A percentile compares a stretch with the other conserved stretches of the same genome.
Conservation (phyloP, 2,113 vertebrate species). For the Pelecanoides urinatrix region DNA sequence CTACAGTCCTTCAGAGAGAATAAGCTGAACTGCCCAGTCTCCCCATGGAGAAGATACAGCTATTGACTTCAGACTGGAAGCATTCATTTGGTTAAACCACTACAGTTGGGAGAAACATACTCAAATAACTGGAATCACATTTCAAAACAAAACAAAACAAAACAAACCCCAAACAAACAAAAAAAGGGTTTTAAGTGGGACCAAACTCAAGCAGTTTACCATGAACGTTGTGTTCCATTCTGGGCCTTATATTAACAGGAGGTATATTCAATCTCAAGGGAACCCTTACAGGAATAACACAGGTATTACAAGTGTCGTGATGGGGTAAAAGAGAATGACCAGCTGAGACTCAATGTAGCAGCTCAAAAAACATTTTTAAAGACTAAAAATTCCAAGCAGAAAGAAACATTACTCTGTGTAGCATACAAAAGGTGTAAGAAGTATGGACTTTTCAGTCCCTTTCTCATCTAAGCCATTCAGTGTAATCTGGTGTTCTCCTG, state of each 20-base stretch:
- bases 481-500: background rate
- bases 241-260: background rate
- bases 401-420: background rate
- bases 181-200: background rate
- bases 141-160: background rate
- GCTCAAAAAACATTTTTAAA: background rate
- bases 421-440: background rate
- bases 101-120: background rate
- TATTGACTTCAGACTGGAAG: background rate
- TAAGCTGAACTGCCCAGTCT: background rate
- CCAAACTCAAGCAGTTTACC: background rate
- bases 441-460: background rate
- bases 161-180: background rate
- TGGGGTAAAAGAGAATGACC: background rate
- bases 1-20: background rate
- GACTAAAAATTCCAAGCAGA: background rate
- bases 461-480: background rate
- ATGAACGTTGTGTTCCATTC: background rate
- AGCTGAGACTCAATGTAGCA: background rate
- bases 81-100: background rate
- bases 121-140: background rate
- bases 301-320: background rate
- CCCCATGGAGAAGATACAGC: background rate
- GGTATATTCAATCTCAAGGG: background rate
- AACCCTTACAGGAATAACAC: background rate